Evolutionary conservation across 2,797 vertebrate genomes (phyloP), one percentile per base, ranked within the genome.

Genomic region (Parotocinclus haroldoi): DNA sequence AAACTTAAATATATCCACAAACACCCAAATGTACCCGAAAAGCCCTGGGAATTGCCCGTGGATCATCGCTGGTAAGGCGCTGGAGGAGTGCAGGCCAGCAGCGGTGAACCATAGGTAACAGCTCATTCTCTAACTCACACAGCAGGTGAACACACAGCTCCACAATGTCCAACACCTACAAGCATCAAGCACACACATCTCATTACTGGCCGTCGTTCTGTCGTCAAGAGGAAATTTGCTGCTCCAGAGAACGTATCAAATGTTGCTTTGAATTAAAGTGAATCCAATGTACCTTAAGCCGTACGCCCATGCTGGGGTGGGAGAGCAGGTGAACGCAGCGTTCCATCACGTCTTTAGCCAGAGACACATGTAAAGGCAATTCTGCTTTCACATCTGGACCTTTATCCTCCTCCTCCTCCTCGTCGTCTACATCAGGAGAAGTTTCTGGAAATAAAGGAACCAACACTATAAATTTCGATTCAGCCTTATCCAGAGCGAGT

Each of bases 71-170:
- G 4, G 89, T 89, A 80, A 98, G 91, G 68, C 95, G 90, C 66
- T 87, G 85, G 37, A 96, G 84, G 0, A 99, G 91, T 1, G 93
- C 82, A 0, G 94, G 93, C 96, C 96, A 98, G 78, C 87, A 89
- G 55, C 90, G 91, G 69, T 98, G 96, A 66, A 89, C 92, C 91
- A 98, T 83, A 7, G 96, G 96, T 52, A 98, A 90, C 63, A 99
- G 85, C 54, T 94, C 92, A 56, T 92, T 85, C 80, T 92, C 85
- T 1, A 80, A 83, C 72, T 90, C 84, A 63, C 88, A 88, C 71
- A 98, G 88, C 16, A 93, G 74, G 0, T 63, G 63, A 5, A 98
- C 85, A 16, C 94, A 94, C 19, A 95, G 79, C 76, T 93, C 91
- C 76, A 98, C 78, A 63, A 96, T 84, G 0, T 97, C 93, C 82